phyloP scores from a whole-genome alignment of 2,797 vertebrate species.

The Heterohyrax brucei region DNA sequence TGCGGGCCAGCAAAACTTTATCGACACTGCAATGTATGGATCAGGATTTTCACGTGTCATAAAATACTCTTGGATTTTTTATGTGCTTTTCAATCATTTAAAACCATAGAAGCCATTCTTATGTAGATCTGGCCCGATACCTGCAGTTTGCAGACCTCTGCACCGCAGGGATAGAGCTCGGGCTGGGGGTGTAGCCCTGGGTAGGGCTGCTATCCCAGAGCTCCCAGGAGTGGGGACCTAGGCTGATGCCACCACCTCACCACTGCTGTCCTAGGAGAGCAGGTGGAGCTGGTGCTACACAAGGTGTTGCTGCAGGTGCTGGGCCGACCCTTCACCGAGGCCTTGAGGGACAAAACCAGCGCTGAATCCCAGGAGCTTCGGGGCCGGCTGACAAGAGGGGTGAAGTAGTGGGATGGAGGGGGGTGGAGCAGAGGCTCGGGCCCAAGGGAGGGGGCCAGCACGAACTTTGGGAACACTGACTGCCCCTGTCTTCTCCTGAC shows the following conservation, averaged over 20 bases:
- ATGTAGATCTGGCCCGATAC: not conserved
- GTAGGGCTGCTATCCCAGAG: not conserved
- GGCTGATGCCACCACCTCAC: not conserved
- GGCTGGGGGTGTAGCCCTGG: not conserved
- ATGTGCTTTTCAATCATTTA: not conserved
- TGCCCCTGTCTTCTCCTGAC: not conserved
- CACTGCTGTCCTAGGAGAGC: not conserved
- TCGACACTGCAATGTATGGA: not conserved
- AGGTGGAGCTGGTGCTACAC: constrained; percentile 39
- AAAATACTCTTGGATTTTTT: too few relatives aligned
- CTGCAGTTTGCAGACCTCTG: not conserved
- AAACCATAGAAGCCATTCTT: not conserved
- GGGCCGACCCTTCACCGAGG: not conserved
- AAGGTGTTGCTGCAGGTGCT: constrained; percentile 48
- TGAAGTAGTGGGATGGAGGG: not conserved
- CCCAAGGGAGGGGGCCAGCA: not conserved
- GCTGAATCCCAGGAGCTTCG: not conserved
- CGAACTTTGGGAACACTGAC: not conserved
- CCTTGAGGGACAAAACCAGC: constrained; percentile 68
- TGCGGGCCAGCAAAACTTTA: not conserved
- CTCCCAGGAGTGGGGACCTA: fast-evolving
- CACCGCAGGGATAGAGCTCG: too few relatives aligned
- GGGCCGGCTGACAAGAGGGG: constrained; percentile 34
- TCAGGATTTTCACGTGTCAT: too few relatives aligned
- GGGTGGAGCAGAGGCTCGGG: not conserved